These are phyloP conservation scores for Pantelozetes paolii DNA, from an alignment of 2,888 invertebrate species.

Conservation along the genomic window DNA sequence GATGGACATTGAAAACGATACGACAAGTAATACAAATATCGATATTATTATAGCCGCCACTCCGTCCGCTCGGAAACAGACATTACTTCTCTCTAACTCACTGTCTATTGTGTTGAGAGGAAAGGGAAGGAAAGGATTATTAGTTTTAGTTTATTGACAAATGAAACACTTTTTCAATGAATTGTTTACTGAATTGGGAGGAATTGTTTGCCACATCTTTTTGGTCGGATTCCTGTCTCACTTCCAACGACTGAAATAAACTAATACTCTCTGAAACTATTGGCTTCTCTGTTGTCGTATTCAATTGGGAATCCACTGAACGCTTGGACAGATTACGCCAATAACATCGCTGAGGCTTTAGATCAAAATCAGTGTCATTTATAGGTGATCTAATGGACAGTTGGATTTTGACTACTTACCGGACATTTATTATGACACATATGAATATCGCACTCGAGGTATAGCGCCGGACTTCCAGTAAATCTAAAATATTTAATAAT, in stretches of 20 bases:
- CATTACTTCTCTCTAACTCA: not conserved
- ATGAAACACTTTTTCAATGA: not conserved
- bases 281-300: slow-evolving; percentile 44
- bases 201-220: slow-evolving; percentile 28
- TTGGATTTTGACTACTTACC: slow-evolving; percentile 58
- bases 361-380: not conserved
- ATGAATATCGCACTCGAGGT: slow-evolving; percentile 88
- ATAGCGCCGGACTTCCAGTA: slow-evolving; percentile 78
- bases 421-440: slow-evolving; percentile 95
- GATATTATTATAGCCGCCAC: slow-evolving; percentile 43
- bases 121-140: not conserved
- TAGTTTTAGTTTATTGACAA: no score
- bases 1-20: slow-evolving; percentile 39
- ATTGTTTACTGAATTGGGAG: not conserved
- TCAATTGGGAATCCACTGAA: slow-evolving; percentile 40
- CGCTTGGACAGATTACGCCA: slow-evolving; percentile 49
- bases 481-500: slow-evolving; percentile 22
- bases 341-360: slow-evolving; percentile 49
- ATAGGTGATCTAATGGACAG: not conserved
- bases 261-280: slow-evolving; percentile 78
- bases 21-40: slow-evolving; percentile 30
- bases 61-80: slow-evolving; percentile 46
- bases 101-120: no score
- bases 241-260: slow-evolving; percentile 79
- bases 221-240: slow-evolving; percentile 52